Base-by-base conservation (phyloP, 2,113 vertebrate genomes). In the Eptesicus fuscus region DNA sequence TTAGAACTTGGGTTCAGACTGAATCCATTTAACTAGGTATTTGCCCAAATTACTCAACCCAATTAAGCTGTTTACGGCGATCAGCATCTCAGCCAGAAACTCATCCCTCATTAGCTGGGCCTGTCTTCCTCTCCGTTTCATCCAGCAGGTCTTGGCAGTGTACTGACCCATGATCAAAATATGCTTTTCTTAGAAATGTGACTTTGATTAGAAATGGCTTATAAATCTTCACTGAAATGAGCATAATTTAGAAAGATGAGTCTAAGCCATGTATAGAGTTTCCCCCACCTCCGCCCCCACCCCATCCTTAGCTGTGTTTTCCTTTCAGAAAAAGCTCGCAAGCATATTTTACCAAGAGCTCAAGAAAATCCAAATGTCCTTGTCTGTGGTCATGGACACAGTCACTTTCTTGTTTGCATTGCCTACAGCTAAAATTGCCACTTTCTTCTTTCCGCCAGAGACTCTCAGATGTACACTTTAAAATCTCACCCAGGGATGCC, bases 341-440 rank as follows among this genome's bases (percentile, higher is more conserved):
- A 32, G 94, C 87, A 74, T 88, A 92, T 97, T 96, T 96, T 86
- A 96, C 53, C 87, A n/a, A 49, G 84, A 93, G 82, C 88, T 91
- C 86, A 83, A 78, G 93, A 82, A 94, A 94, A 95, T 86, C 87
- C 90, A 85, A 83, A 94, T 91, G 83, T 59, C 70, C 94, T 91
- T 91, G 94, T 91, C 73, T 61, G 86, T 83, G 91, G 94, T 91
- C 89, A 65, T 0, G 0, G 92, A 35, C 22, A 35, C 35, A 77
- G 83, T 69, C 86, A 56, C 47, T 78, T 82, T 70, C 85, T 69
- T 53, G 12, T 56, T 70, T 69, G 35, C 53, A 42, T 42, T 40
- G 67, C 91, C 91, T 42, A 10, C 23, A 91, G 92, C 80, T 88
- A 80, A 95, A 92, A 92, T 1, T 42, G 74, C 35, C 18, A 10